These are phyloP conservation scores for Brachionichthys hirsutus DNA, from an alignment of 2,113 vertebrate species.

Conservation along the genomic window DNA sequence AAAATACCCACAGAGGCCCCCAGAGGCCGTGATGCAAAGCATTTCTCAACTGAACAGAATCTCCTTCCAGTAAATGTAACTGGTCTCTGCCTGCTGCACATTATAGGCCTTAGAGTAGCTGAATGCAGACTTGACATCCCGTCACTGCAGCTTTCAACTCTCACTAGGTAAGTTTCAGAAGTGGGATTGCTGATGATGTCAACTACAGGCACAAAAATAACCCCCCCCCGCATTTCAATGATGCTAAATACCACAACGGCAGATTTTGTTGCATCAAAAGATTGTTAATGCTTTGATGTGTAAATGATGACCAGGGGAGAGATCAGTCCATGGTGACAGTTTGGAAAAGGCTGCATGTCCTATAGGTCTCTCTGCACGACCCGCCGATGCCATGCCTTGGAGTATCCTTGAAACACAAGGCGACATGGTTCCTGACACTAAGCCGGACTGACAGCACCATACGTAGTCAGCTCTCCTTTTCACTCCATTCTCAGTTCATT, in stretches of 20 bases:
- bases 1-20: conserved; percentile 12
- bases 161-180: too few relatives aligned
- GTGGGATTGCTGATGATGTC: background rate
- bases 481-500: conserved; percentile 11
- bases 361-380: conserved; percentile 41
- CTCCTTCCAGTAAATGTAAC: background rate
- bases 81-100: too few relatives aligned
- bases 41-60: conserved; percentile 32
- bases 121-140: too few relatives aligned
- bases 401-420: conserved; percentile 30
- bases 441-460: conserved; percentile 51
- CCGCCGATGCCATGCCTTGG: conserved; percentile 41
- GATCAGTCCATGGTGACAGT: conserved; percentile 21
- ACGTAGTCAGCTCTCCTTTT: conserved; percentile 20
- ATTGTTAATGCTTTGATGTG: background rate
- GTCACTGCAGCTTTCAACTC: too few relatives aligned
- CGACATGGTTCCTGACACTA: conserved; percentile 28
- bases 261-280: background rate
- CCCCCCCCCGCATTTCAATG: too few relatives aligned
- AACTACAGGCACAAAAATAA: background rate
- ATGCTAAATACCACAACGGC: background rate
- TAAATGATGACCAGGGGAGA: background rate
- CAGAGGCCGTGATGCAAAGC: conserved; percentile 23
- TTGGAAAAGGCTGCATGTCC: conserved; percentile 45
- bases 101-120: too few relatives aligned